A percentile compares a stretch with the other conserved stretches of the same genome.
phyloP scores from a whole-genome alignment of 2,113 vertebrate species.

The Panthera tigris region DNA sequence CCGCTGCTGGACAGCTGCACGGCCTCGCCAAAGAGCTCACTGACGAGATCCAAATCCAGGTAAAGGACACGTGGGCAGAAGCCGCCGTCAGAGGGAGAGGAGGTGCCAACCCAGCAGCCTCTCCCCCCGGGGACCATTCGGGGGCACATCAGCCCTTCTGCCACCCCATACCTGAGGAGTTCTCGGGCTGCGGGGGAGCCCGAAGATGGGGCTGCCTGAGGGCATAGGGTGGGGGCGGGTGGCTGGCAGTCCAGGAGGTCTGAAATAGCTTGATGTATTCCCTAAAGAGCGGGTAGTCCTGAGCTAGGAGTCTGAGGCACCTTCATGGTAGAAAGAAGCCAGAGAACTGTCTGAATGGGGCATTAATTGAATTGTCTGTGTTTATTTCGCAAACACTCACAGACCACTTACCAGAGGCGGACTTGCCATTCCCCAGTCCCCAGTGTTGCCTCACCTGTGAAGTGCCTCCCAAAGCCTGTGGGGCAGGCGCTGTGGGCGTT shows the following conservation, averaged over 20 bases:
- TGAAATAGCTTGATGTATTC: background rate
- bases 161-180: background rate
- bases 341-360: background rate
- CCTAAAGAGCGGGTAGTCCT: background rate
- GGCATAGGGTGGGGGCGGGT: too few relatives aligned
- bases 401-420: background rate
- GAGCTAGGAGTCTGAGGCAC: background rate
- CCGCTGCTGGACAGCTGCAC: slow-evolving; percentile 87
- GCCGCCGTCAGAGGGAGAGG: rapidly evolving
- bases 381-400: background rate
- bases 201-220: rapidly evolving
- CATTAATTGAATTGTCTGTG: background rate
- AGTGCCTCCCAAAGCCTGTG: rapidly evolving
- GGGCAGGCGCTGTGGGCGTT: background rate
- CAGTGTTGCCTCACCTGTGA: background rate
- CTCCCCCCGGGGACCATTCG: background rate
- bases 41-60: slow-evolving; percentile 97
- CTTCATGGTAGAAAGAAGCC: background rate
- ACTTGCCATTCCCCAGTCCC: rapidly evolving
- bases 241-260: background rate
- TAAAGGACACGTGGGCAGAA: slow-evolving; percentile 52
- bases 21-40: slow-evolving; percentile 87
- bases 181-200: background rate
- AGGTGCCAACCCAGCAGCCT: rapidly evolving
- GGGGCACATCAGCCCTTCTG: background rate